These are phyloP conservation scores for Symphodus melops DNA, from an alignment of 2,113 vertebrate genomes.

Conservation along the genomic window DNA sequence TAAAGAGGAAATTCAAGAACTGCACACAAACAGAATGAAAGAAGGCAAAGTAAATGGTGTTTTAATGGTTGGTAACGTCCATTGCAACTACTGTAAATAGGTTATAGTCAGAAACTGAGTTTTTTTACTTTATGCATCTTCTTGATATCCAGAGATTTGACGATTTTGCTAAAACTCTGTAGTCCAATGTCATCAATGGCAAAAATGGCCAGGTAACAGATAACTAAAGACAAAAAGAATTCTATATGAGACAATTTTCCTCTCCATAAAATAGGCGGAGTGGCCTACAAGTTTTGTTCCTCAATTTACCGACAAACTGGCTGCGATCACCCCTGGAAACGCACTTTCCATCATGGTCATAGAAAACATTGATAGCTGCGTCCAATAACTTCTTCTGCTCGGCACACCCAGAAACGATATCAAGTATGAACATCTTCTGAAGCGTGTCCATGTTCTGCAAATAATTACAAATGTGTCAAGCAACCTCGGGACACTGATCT, in stretches of 20 bases:
- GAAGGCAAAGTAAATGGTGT: neutral
- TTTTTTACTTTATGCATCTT: constrained; percentile 88
- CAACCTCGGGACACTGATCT: neutral
- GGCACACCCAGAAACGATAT: constrained; percentile 88
- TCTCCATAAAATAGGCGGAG: too few relatives aligned
- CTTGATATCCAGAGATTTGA: constrained; percentile 84
- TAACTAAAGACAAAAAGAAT: constrained; percentile 80
- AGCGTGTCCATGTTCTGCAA: constrained; percentile 66
- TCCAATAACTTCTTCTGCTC: constrained; percentile 86
- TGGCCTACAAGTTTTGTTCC: neutral
- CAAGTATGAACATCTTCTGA: constrained; percentile 83
- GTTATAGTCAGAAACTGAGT: neutral
- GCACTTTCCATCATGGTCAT: constrained; percentile 76
- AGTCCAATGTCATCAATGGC: constrained; percentile 88
- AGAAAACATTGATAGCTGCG: constrained; percentile 88
- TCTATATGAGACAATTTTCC: neutral
- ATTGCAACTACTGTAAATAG: too few relatives aligned
- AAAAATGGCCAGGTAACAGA: constrained; percentile 91
- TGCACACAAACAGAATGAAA: constrained; percentile 64
- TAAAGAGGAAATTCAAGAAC: constrained; percentile 93
- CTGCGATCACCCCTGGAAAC: constrained; percentile 80
- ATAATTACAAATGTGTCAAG: neutral
- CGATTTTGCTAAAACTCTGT: constrained; percentile 83
- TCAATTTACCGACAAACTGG: constrained; percentile 86
- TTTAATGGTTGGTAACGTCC: neutral